Conservation (phyloP, 2,113 vertebrate genomes). For the Scatophagus argus region DNA sequence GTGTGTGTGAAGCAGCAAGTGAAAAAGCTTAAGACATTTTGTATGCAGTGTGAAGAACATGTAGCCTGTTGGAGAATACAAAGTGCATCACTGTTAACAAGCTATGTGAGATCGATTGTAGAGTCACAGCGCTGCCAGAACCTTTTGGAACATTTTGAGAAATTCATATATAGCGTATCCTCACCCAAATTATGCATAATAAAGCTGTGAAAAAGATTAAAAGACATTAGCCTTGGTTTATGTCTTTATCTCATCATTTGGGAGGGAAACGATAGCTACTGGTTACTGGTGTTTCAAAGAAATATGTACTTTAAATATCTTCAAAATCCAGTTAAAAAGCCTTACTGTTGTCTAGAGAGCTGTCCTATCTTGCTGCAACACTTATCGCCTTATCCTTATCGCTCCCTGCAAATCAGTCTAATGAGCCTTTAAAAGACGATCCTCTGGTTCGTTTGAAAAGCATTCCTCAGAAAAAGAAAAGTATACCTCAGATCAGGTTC, state of each 20-base stretch:
- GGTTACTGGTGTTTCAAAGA: constrained; percentile 23
- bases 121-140: not conserved
- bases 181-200: not conserved
- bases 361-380: constrained; percentile 8
- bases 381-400: constrained; percentile 48
- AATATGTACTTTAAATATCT: constrained; percentile 30
- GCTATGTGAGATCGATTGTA: not conserved
- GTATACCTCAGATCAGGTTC: constrained; percentile 24
- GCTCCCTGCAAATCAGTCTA: constrained; percentile 46
- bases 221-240: not conserved
- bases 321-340: constrained; percentile 26
- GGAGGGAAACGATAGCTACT: not conserved
- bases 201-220: not conserved
- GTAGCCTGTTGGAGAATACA: constrained; percentile 19
- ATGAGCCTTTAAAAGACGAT: constrained; percentile 44
- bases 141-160: not conserved
- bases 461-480: constrained; percentile 3
- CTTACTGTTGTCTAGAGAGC: constrained; percentile 6
- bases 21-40: not conserved
- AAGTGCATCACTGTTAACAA: constrained; percentile 20
- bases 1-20: constrained; percentile 5
- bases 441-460: constrained; percentile 47
- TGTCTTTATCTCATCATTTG: constrained; percentile 6
- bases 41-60: constrained; percentile 4
- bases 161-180: not conserved